A percentile compares a stretch with the other conserved stretches of the same genome.
Conservation (phyloP, 2,888 invertebrate species). For the Conistra vaccinii region DNA sequence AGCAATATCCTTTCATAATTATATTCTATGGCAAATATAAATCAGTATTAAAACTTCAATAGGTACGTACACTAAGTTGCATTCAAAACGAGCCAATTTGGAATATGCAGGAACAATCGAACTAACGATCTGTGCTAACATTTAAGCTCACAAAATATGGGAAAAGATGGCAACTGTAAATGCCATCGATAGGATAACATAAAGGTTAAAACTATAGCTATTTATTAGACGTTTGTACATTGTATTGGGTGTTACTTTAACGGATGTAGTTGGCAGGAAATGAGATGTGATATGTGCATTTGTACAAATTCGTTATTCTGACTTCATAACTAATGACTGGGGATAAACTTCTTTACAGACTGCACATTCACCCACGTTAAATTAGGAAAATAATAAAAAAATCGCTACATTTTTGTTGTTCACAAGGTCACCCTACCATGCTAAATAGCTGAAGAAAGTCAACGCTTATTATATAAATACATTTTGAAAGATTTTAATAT, state of each 20-base stretch:
- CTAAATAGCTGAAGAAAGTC: background rate
- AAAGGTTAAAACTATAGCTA: slow-evolving; percentile 57
- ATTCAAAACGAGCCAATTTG: slow-evolving; percentile 50
- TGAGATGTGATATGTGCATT: background rate
- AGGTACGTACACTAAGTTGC: slow-evolving; percentile 35
- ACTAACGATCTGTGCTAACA: slow-evolving; percentile 64
- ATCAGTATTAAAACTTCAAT: slow-evolving; percentile 48
- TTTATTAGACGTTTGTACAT: slow-evolving; percentile 35
- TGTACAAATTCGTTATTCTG: background rate
- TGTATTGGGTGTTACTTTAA: slow-evolving; percentile 36
- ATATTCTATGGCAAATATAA: slow-evolving; percentile 18
- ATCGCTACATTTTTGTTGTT: too few species aligned
- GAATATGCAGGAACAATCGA: slow-evolving; percentile 54
- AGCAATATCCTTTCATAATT: background rate
- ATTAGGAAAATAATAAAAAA: background rate
- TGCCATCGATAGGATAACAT: slow-evolving; percentile 65
- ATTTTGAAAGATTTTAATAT: background rate
- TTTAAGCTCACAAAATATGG: slow-evolving; percentile 72
- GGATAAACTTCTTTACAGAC: background rate
- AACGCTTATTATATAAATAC: background rate
- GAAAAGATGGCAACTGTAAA: slow-evolving; percentile 69
- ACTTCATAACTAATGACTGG: background rate
- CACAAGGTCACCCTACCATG: background rate
- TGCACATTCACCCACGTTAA: background rate
- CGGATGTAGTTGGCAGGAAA: slow-evolving; percentile 19